Percentiles rank a stretch among this genome's conserved stretches.
Conservation (phyloP, 1,140 invertebrate genomes). For the Aradophagus sp. region DNA sequence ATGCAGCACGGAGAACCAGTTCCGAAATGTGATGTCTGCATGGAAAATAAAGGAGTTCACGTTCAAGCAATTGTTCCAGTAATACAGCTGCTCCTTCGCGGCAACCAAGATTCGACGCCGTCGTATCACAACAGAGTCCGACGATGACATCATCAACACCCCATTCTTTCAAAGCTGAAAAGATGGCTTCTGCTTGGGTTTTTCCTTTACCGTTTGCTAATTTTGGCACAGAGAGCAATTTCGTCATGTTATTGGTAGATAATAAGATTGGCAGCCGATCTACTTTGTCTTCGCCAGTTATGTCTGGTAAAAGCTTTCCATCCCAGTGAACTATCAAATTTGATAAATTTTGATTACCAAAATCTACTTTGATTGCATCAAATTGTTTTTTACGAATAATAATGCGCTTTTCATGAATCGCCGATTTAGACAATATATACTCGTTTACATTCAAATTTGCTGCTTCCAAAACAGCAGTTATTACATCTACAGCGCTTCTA, state of each 20-base stretch:
- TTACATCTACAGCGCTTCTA: slow-evolving; percentile 15
- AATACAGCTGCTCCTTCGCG: slow-evolving; percentile 19
- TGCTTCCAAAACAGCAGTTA: slow-evolving; percentile 12
- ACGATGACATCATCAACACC: neutral
- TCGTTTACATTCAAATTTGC: slow-evolving; percentile 12
- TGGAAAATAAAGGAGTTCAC: slow-evolving; percentile 2
- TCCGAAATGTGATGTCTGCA: slow-evolving; percentile 34
- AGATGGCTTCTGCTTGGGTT: slow-evolving; percentile 3
- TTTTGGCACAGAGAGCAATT: slow-evolving; percentile 15
- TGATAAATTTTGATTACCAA: slow-evolving; percentile 4
- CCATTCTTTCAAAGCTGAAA: slow-evolving; percentile 9
- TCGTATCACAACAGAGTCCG: slow-evolving; percentile 12
- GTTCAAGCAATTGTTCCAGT: slow-evolving; percentile 8
- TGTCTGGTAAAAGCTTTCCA: slow-evolving; percentile 8
- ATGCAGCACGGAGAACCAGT: slow-evolving; percentile 21
- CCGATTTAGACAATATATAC: slow-evolving; percentile 6
- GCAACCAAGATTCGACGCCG: slow-evolving; percentile 15
- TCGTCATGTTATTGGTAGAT: neutral
- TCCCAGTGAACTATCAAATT: slow-evolving; percentile 20
- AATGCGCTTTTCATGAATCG: neutral
- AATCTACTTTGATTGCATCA: slow-evolving; percentile 12
- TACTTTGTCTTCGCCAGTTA: slow-evolving; percentile 5
- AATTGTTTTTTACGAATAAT: slow-evolving; percentile 13
- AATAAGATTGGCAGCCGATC: slow-evolving; percentile 17
- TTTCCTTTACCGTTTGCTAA: slow-evolving; percentile 2